Evolutionary conservation across 1,140 invertebrate genomes (phyloP).

Genomic region (Parapsyche elsis): DNA sequence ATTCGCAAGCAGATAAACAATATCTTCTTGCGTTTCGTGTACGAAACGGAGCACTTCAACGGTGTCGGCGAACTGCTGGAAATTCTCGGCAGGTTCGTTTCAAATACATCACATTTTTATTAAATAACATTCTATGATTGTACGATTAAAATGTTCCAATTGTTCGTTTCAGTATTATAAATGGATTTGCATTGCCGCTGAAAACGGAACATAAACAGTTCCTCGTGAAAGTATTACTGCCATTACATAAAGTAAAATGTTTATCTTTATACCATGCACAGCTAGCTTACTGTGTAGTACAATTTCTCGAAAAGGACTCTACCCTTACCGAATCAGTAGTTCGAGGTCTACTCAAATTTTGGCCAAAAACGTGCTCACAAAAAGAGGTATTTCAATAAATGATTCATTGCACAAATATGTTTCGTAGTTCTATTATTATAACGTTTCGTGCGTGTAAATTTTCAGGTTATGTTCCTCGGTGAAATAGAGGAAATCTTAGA

Average conservation of each 20-base stretch:
- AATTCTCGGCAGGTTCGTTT: slow-evolving; percentile 88
- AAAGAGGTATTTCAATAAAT: slow-evolving; percentile 77
- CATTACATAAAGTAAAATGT: slow-evolving; percentile 97
- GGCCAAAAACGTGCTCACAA: slow-evolving; percentile 99
- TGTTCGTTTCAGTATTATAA: slow-evolving; percentile 88
- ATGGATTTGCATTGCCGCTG: slow-evolving; percentile 97
- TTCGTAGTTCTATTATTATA: not conserved
- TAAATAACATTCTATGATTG: not conserved
- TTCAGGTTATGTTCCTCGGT: slow-evolving; percentile 93
- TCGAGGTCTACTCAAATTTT: slow-evolving; percentile 96
- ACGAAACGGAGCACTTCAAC: slow-evolving; percentile 99
- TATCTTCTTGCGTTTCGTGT: slow-evolving; percentile 98
- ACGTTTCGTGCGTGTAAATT: too few relatives aligned
- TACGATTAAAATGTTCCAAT: not conserved
- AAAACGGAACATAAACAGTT: slow-evolving; percentile 98
- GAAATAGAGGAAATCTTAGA: slow-evolving; percentile 98
- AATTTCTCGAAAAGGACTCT: slow-evolving; percentile 99
- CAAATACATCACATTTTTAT: slow-evolving; percentile 1
- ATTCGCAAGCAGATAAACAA: slow-evolving; percentile 99
- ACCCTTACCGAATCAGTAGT: slow-evolving; percentile 96
- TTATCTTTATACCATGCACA: slow-evolving; percentile 95
- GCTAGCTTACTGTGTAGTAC: slow-evolving; percentile 99
- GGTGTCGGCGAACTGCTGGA: slow-evolving; percentile 98
- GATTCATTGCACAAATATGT: not conserved
- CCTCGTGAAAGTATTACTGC: slow-evolving; percentile 97